Evolutionary conservation across 2,888 invertebrate genomes (phyloP).

Genomic region (Pseudococcus viburni): DNA sequence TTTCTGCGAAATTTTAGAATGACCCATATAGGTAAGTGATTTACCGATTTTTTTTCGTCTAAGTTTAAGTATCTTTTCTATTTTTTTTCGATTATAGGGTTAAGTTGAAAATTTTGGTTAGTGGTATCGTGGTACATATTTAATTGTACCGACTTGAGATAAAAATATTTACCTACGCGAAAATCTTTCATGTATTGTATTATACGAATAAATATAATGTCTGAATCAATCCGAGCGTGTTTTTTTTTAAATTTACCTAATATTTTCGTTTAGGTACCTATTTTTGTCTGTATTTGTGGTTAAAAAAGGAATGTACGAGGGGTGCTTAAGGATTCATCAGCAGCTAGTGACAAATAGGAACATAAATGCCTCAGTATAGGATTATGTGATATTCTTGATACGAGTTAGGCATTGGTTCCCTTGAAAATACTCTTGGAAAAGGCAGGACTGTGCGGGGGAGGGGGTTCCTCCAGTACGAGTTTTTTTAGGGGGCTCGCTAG

Average conservation of each 20-base stretch:
- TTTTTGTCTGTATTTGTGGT: no score
- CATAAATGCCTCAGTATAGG: no score
- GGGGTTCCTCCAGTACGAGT: no score
- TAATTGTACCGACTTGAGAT: not conserved
- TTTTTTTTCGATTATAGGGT: not conserved
- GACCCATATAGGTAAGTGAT: not conserved
- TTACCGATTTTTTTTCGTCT: slow-evolving; percentile 2
- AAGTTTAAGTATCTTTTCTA: not conserved
- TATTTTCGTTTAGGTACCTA: not conserved
- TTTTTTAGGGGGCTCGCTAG: no score
- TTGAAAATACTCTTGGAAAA: no score
- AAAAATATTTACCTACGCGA: slow-evolving; percentile 1
- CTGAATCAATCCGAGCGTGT: not conserved
- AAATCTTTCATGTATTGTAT: slow-evolving; percentile 44
- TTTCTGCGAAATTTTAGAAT: no score
- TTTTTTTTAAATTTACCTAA: not conserved
- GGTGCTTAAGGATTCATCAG: no score
- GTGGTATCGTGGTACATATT: not conserved
- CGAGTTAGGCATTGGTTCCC: no score
- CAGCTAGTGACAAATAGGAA: no score
- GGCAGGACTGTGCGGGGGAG: no score
- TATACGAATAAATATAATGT: slow-evolving; percentile 23
- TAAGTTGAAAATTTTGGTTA: not conserved
- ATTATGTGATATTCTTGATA: no score
- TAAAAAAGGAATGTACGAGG: no score